These are phyloP conservation scores for Hirtodrosophila trivittata DNA, from an alignment of 2,888 invertebrate genomes.

Conservation along the genomic window DNA sequence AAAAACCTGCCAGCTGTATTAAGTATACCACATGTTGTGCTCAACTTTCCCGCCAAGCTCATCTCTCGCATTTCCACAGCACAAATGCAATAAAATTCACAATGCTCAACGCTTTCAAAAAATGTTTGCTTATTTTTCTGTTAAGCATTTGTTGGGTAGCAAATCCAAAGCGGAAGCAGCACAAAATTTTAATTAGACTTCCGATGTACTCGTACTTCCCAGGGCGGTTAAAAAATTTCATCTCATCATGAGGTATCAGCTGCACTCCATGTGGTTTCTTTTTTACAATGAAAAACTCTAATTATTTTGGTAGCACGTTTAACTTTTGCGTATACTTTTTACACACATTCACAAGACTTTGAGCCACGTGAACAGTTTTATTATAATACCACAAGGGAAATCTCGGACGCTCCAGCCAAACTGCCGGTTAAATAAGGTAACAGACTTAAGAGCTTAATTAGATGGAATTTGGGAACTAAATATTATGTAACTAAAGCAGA, in stretches of 20 bases:
- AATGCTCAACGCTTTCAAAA: conserved; percentile 20
- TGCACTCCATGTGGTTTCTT: conserved; percentile 27
- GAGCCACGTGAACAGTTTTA: too few species aligned
- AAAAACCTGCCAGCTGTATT: conserved; percentile 47
- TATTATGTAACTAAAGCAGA: too few species aligned
- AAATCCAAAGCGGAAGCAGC: conserved; percentile 56
- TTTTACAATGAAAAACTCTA: neutral
- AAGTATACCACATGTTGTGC: conserved; percentile 65
- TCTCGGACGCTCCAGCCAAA: too few species aligned
- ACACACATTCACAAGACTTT: too few species aligned
- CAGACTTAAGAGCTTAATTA: too few species aligned
- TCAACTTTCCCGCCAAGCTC: conserved; percentile 18
- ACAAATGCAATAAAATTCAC: conserved; percentile 48
- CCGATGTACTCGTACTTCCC: conserved; percentile 24
- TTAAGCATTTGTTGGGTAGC: conserved; percentile 21
- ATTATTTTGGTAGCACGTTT: neutral
- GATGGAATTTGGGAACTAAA: too few species aligned
- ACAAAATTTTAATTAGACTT: conserved; percentile 73
- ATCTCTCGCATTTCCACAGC: conserved; percentile 10
- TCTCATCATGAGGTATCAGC: conserved; percentile 64
- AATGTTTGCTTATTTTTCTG: conserved; percentile 24
- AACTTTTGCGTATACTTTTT: too few species aligned
- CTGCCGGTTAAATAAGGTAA: too few species aligned
- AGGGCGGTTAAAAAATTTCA: conserved; percentile 24
- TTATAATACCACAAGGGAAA: too few species aligned